Evolutionary conservation across 2,113 vertebrate genomes (phyloP).

Genomic region (Recurvirostra avosetta): DNA sequence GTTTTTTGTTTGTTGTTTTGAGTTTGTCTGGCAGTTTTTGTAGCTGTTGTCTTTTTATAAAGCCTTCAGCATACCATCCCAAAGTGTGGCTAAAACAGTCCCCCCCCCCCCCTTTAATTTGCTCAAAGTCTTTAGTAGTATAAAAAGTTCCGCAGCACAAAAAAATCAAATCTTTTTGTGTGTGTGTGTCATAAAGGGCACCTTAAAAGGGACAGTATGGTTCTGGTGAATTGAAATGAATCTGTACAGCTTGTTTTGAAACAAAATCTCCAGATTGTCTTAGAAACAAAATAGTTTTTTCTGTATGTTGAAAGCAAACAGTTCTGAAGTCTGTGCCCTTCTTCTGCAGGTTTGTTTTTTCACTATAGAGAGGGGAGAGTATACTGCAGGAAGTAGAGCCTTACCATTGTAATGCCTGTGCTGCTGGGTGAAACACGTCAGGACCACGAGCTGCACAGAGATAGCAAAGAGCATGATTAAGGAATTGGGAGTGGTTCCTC

Average conservation of each 20-base stretch:
- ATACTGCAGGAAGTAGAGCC: not conserved
- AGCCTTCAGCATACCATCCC: not conserved
- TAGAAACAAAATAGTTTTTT: not conserved
- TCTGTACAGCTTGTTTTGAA: not conserved
- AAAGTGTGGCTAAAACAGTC: not conserved
- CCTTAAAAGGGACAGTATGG: not conserved
- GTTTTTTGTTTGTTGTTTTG: not conserved
- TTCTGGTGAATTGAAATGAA: not conserved
- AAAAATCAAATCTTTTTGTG: not conserved
- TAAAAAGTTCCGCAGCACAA: not conserved
- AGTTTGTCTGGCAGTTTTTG: not conserved
- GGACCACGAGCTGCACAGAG: not conserved
- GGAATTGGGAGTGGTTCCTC: not conserved
- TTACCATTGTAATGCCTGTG: not conserved
- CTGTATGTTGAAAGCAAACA: not conserved
- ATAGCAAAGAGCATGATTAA: not conserved
- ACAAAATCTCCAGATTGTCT: not conserved
- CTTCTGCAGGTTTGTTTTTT: not conserved
- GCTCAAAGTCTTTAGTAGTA: not conserved
- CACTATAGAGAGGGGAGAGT: rapidly evolving
- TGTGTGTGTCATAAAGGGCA: not conserved
- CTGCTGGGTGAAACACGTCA: not conserved
- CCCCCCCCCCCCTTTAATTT: not conserved
- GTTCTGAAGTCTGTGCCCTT: not conserved
- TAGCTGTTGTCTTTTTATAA: not conserved